Percentiles rank a stretch among this genome's conserved stretches.
Evolutionary conservation across 2,888 invertebrate genomes (phyloP).

Genomic region (Alloscopus bannaensis): DNA sequence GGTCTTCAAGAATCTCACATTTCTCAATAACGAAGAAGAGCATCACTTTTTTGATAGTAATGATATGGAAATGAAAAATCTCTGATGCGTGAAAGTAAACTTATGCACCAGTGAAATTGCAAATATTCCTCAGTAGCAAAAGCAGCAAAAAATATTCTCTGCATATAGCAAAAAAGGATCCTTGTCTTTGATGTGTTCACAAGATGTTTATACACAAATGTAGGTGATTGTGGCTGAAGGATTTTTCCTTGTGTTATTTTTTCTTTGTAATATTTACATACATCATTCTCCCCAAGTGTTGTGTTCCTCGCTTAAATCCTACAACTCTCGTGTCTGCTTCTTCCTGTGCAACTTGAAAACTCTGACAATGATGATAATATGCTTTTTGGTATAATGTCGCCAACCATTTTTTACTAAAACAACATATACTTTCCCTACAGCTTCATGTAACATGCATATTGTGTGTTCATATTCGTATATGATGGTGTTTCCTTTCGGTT

Average conservation of each 20-base stretch:
- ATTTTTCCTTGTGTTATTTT: conserved; percentile 21
- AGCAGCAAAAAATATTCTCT: conserved; percentile 1
- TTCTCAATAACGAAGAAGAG: background rate
- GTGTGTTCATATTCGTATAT: conserved; percentile 24
- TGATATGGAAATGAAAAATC: conserved; percentile 57
- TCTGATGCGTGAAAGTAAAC: conserved; percentile 51
- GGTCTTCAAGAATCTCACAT: background rate
- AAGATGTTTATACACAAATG: conserved; percentile 11
- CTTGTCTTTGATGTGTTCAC: background rate
- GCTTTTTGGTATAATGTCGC: no score
- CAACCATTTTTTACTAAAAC: no score
- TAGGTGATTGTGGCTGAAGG: conserved; percentile 23
- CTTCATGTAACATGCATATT: conserved; percentile 34
- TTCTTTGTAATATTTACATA: conserved; percentile 18
- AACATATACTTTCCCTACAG: no score
- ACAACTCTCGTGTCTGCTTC: no score
- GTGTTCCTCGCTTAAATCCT: background rate
- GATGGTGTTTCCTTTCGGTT: no score
- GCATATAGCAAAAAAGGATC: background rate
- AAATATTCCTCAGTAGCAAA: background rate
- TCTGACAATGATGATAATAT: no score
- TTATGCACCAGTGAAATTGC: conserved; percentile 27
- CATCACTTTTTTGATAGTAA: conserved; percentile 9
- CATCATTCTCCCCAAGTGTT: conserved; percentile 10
- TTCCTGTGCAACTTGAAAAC: conserved; percentile 50